Conservation (phyloP, 2,113 vertebrate genomes). For the Pollachius pollachius region DNA sequence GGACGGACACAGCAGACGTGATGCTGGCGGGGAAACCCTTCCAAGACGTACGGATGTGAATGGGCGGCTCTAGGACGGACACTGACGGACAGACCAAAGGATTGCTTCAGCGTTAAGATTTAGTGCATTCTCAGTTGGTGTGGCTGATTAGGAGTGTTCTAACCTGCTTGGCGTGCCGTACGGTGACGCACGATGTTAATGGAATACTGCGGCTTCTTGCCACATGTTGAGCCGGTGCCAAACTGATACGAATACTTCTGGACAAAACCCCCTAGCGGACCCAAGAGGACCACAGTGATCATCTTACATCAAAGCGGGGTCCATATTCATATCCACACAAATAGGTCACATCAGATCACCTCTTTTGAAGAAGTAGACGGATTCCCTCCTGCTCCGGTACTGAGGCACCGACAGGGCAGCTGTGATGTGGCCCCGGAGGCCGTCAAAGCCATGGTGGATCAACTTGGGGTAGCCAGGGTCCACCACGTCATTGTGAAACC, state of each 20-base stretch:
- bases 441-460: constrained; percentile 81
- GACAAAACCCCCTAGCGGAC: constrained; percentile 78
- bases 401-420: constrained; percentile 86
- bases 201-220: constrained; percentile 53
- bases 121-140: too few relatives aligned
- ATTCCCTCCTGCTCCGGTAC: constrained; percentile 78
- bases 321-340: too few relatives aligned
- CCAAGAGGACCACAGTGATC: neutral
- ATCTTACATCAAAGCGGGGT: neutral
- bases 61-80: constrained; percentile 65
- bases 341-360: constrained; percentile 62
- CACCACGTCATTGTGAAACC: constrained; percentile 84
- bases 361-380: constrained; percentile 94
- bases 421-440: constrained; percentile 81
- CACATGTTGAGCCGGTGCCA: constrained; percentile 74
- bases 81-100: constrained; percentile 29
- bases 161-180: constrained; percentile 59
- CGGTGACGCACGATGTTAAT: constrained; percentile 45
- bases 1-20: constrained; percentile 84
- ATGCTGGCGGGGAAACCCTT: constrained; percentile 81
- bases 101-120: neutral
- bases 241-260: constrained; percentile 88
- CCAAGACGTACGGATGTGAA: constrained; percentile 77
- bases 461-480: constrained; percentile 84
- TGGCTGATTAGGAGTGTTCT: neutral